These are phyloP conservation scores for Papilio polytes DNA, from an alignment of 1,140 invertebrate genomes.

Conservation along the genomic window DNA sequence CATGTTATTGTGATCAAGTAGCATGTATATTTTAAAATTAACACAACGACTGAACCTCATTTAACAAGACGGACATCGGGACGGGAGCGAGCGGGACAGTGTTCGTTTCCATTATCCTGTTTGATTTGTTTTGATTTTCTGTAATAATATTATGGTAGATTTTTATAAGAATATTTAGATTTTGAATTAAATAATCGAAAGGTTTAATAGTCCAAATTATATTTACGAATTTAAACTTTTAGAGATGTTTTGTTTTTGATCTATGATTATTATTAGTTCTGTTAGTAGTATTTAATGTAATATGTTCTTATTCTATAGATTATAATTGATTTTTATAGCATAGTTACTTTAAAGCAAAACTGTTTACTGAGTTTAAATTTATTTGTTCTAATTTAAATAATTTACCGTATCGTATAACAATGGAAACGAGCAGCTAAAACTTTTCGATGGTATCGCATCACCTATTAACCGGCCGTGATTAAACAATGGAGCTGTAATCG, in stretches of 20 bases:
- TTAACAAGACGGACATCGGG: background rate
- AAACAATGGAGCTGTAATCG: constrained; percentile 77
- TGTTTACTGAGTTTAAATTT: background rate
- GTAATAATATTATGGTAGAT: background rate
- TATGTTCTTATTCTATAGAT: too few relatives aligned
- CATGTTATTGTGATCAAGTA: background rate
- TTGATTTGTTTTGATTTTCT: background rate
- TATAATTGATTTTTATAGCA: too few relatives aligned
- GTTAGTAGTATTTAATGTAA: too few relatives aligned
- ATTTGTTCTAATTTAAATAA: background rate
- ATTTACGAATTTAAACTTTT: too few relatives aligned
- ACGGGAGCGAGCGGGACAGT: background rate
- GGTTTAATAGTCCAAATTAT: too few relatives aligned
- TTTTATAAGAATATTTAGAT: background rate
- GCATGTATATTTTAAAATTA: constrained; percentile 11
- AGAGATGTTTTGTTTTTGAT: too few relatives aligned
- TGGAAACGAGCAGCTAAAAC: constrained; percentile 44
- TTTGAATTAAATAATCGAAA: background rate
- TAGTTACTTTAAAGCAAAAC: too few relatives aligned
- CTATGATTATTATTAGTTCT: too few relatives aligned
- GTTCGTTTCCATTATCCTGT: constrained; percentile 25
- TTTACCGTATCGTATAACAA: constrained; percentile 40
- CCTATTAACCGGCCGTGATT: constrained; percentile 72
- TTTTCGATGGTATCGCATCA: constrained; percentile 56
- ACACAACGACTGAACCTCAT: constrained; percentile 14